Conservation (phyloP, 2,888 invertebrate species). For the Mellilla xanthometata region DNA sequence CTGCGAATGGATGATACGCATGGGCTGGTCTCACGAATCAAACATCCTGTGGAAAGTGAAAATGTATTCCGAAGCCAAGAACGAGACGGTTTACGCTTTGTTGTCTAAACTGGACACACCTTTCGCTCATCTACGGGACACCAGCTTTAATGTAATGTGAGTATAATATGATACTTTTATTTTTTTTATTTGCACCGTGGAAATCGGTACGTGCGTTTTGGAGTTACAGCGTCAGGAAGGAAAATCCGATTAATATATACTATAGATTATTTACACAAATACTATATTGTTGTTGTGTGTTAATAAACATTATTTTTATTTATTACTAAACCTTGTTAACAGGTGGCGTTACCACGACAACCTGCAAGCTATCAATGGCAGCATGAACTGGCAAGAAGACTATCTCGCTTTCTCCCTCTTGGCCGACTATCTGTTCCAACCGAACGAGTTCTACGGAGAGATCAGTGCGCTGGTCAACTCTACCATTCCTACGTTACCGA, state of each 20-base stretch:
- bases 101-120: conserved; percentile 81
- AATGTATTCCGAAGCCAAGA: conserved; percentile 79
- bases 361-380: conserved; percentile 73
- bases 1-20: conserved; percentile 79
- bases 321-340: not conserved
- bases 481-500: conserved; percentile 68
- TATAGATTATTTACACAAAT: too few relatives aligned
- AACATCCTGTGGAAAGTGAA: conserved; percentile 84
- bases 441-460: conserved; percentile 74
- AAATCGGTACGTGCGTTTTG: too few relatives aligned
- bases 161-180: too few relatives aligned
- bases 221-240: too few relatives aligned
- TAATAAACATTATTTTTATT: too few relatives aligned
- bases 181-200: too few relatives aligned
- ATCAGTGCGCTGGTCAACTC: conserved; percentile 71
- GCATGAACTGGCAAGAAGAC: conserved; percentile 79
- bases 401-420: conserved; percentile 68
- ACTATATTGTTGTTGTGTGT: too few relatives aligned
- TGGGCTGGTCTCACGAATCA: conserved; percentile 88
- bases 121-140: conserved; percentile 81
- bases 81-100: conserved; percentile 75
- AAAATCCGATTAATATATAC: too few relatives aligned
- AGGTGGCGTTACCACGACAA: conserved; percentile 81
- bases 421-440: conserved; percentile 72
- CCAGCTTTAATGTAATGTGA: conserved; percentile 78